Evolutionary conservation across 2,888 invertebrate genomes (phyloP), one percentile per base, ranked within the genome.

Genomic region (Thecophora atra): DNA sequence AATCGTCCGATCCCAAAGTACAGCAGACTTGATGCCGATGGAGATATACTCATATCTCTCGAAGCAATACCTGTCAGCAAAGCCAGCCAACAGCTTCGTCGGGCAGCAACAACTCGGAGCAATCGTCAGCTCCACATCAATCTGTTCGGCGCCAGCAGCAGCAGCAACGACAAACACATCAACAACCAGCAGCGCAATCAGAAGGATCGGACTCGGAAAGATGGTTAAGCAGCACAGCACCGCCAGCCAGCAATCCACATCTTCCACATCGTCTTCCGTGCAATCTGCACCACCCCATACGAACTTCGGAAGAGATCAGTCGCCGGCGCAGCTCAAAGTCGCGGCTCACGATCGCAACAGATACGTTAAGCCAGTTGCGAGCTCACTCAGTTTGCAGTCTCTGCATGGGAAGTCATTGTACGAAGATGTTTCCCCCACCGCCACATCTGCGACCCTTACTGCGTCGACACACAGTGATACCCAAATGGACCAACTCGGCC

Each of bases 1-100:
- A 73, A 79, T 83, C 76, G 77, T 82, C 77, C 80, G 83, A 81
- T 83, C 83, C 73, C 83, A 82, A 80, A 83, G 83, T 76, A 80
- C 82, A n/a, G n/a, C n/a, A 75, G 83, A 83, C 77, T 73, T 81
- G 77, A 80, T 82, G 76, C 79, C 83, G 73, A 80, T 82, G 80
- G 83, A 83, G 77, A 77, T 81, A 60, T 81, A 82, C 74, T 77
- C 78, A 68, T 77, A 78, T 73, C 70, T 81, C 74, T 78, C 80
- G 30, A 79, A 79, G 63, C 78, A 78, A 66, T 80, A 79, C 26
- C 63, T 72, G 72, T 56, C 58, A 26, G 44, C 71, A 54, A 54
- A 60, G 47, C 24, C n/a, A n/a, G n/a, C n/a, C 58, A 51, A 56
- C 54, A 71, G 52, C 21, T 52, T 63, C 30, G 6, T 30, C 21